Evolutionary conservation across 2,113 vertebrate genomes (phyloP).

Genomic region (Coracopsis vasa): DNA sequence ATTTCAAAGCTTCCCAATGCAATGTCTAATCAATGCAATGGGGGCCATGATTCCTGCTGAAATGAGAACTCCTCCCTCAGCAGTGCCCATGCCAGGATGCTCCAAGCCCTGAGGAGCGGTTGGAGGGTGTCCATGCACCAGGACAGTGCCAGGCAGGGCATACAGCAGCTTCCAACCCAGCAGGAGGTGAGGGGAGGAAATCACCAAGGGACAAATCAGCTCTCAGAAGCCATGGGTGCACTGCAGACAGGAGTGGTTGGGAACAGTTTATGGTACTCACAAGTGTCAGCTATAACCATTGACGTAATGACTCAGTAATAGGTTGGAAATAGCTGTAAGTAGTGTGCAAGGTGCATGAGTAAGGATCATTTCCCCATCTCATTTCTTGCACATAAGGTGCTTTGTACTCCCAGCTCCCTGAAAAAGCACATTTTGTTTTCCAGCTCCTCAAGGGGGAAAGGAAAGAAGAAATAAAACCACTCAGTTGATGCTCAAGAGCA

Average conservation of each 20-base stretch:
- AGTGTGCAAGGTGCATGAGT: neutral
- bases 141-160: neutral
- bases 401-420: neutral
- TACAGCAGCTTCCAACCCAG: neutral
- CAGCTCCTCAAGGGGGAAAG: neutral
- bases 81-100: neutral
- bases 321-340: neutral
- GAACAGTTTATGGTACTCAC: neutral
- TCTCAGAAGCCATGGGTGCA: neutral
- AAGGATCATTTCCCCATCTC: neutral
- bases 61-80: neutral
- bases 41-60: conserved; percentile 10
- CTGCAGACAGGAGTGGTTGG: neutral
- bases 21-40: conserved; percentile 1
- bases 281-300: neutral
- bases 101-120: neutral
- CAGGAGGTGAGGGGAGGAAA: neutral
- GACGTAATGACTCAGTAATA: neutral
- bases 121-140: neutral
- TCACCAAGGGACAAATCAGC: neutral
- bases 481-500: neutral
- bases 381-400: neutral
- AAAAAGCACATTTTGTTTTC: neutral
- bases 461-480: neutral
- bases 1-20: conserved; percentile 21